Conservation (phyloP, 2,888 invertebrate genomes). For the Bruchidius siliquastri region DNA sequence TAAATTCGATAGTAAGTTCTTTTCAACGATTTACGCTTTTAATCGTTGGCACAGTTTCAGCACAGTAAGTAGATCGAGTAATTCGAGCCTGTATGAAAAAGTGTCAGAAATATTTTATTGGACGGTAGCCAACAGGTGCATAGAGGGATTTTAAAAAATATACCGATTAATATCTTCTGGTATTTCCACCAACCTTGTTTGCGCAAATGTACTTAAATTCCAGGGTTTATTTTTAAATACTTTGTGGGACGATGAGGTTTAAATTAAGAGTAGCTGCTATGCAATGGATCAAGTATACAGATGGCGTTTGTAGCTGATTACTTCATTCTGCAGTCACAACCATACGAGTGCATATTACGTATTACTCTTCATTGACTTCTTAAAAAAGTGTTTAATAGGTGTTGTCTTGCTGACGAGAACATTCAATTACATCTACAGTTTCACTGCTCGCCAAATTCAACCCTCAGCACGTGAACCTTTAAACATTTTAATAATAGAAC, state of each 20-base stretch:
- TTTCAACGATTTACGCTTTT: slow-evolving; percentile 17
- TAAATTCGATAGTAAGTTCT: slow-evolving; percentile 17
- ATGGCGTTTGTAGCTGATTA: background rate
- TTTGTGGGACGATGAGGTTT: background rate
- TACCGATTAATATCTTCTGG: slow-evolving; percentile 9
- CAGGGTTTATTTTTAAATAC: background rate
- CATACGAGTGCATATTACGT: too few relatives aligned
- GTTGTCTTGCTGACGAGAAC: too few relatives aligned
- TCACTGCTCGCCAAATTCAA: too few relatives aligned
- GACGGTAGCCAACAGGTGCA: slow-evolving; percentile 25
- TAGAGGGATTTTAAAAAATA: background rate
- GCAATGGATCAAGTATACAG: background rate
- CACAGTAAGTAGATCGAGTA: slow-evolving; percentile 20
- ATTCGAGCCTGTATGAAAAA: slow-evolving; percentile 24
- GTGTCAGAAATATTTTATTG: slow-evolving; percentile 30
- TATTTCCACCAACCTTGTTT: background rate
- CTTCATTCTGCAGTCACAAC: too few relatives aligned
- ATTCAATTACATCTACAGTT: too few relatives aligned
- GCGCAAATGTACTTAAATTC: background rate
- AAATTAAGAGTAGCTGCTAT: background rate
- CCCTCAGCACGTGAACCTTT: too few relatives aligned
- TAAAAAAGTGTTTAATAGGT: too few relatives aligned
- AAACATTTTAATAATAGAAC: too few relatives aligned
- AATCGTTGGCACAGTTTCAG: slow-evolving; percentile 28
- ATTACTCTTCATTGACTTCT: too few relatives aligned